phyloP scores from a whole-genome alignment of 1,140 invertebrate species.

The Euwallacea fornicatus region DNA sequence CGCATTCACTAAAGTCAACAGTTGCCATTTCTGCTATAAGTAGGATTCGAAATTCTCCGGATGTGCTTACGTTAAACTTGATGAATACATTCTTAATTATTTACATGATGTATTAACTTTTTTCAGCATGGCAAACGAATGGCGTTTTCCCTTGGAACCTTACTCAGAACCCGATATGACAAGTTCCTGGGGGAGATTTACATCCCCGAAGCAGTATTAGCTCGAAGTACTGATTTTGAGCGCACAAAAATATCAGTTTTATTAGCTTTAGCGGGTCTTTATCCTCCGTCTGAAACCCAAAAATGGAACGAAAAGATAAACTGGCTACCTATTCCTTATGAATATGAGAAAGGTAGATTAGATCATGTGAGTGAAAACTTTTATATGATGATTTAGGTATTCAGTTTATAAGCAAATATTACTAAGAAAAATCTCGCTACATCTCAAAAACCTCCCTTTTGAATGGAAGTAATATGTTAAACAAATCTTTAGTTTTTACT shows the following conservation, averaged over 20 bases:
- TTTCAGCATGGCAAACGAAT: constrained; percentile 52
- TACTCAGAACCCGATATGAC: constrained; percentile 63
- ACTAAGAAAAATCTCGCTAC: too few relatives aligned
- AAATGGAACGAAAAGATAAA: constrained; percentile 50
- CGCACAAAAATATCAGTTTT: constrained; percentile 64
- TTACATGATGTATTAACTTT: neutral
- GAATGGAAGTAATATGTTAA: too few relatives aligned
- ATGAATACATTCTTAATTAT: too few relatives aligned
- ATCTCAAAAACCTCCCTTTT: too few relatives aligned
- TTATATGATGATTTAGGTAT: neutral
- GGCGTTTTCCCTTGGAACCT: constrained; percentile 64
- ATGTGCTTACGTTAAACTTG: too few relatives aligned
- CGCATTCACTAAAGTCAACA: too few relatives aligned
- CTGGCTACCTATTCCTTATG: constrained; percentile 63
- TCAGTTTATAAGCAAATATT: neutral
- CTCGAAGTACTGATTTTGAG: constrained; percentile 54
- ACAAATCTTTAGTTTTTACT: too few relatives aligned
- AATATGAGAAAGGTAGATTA: constrained; percentile 51
- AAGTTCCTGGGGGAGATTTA: constrained; percentile 64
- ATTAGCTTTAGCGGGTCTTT: constrained; percentile 59
- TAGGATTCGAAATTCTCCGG: too few relatives aligned
- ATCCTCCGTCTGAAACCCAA: constrained; percentile 54
- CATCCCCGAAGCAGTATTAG: constrained; percentile 54
- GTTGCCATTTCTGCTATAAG: too few relatives aligned
- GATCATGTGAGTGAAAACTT: constrained; percentile 55